phyloP scores from a whole-genome alignment of 2,113 vertebrate genomes.

The Heteronetta atricapilla region DNA sequence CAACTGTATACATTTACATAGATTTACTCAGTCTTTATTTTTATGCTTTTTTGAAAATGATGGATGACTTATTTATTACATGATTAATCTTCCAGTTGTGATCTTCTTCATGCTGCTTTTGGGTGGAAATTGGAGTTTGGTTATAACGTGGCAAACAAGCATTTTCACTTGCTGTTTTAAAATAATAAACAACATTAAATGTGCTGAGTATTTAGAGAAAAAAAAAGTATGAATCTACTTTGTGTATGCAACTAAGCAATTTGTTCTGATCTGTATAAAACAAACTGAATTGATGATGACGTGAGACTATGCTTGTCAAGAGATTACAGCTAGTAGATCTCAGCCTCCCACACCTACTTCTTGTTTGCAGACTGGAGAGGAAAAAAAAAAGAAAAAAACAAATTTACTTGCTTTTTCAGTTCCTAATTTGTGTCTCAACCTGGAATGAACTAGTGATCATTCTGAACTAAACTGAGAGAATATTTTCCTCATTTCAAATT shows the following conservation, averaged over 20 bases:
- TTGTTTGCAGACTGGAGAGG: neutral
- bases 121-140: neutral
- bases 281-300: neutral
- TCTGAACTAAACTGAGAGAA: neutral
- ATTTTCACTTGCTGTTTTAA: neutral
- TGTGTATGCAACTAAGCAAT: neutral
- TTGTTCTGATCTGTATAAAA: neutral
- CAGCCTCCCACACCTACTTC: neutral
- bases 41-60: conserved; percentile 18
- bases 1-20: conserved; percentile 30
- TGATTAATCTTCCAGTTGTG: conserved; percentile 31
- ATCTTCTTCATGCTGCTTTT: conserved; percentile 10
- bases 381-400: neutral
- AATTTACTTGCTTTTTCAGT: neutral
- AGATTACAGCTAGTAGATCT: neutral
- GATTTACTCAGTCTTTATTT: conserved; percentile 8
- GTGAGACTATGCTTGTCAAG: neutral
- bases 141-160: neutral
- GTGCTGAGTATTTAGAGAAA: neutral
- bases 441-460: neutral
- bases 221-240: neutral
- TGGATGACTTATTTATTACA: neutral
- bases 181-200: neutral
- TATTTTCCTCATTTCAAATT: too few species aligned
- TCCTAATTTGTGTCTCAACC: conserved; percentile 7